Conservation (phyloP, 2,113 vertebrate species). For the Lynx canadensis region DNA sequence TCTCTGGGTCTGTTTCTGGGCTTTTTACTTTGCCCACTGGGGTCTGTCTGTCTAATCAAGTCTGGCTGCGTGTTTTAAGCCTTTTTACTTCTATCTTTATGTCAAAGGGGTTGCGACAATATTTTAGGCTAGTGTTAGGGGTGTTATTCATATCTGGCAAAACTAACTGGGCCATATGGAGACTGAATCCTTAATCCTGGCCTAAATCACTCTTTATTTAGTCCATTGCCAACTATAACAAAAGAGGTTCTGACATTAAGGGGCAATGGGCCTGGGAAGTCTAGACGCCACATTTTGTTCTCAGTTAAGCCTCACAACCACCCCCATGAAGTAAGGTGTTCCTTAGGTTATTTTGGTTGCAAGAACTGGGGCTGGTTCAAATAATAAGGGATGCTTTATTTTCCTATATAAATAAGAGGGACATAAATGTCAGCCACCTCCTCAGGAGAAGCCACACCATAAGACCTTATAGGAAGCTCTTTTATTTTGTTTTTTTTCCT, state of each 20-base stretch:
- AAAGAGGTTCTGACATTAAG: neutral
- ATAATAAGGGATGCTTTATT: constrained; percentile 32
- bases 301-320: neutral
- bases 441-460: neutral
- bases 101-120: neutral
- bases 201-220: constrained; percentile 11
- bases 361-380: neutral
- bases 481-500: neutral
- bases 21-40: neutral
- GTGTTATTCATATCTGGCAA: neutral
- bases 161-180: neutral
- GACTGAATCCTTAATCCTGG: neutral
- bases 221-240: neutral
- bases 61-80: constrained; percentile 3
- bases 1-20: neutral
- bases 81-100: neutral
- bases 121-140: neutral
- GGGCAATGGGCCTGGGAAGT: neutral
- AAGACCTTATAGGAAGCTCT: constrained; percentile 10
- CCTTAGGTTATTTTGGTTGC: constrained; percentile 7
- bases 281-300: neutral
- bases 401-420: neutral
- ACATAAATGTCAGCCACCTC: neutral
- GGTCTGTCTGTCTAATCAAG: neutral
- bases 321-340: neutral